Conservation (phyloP, 2,888 invertebrate species). For the Xestobium rufovillosum region DNA sequence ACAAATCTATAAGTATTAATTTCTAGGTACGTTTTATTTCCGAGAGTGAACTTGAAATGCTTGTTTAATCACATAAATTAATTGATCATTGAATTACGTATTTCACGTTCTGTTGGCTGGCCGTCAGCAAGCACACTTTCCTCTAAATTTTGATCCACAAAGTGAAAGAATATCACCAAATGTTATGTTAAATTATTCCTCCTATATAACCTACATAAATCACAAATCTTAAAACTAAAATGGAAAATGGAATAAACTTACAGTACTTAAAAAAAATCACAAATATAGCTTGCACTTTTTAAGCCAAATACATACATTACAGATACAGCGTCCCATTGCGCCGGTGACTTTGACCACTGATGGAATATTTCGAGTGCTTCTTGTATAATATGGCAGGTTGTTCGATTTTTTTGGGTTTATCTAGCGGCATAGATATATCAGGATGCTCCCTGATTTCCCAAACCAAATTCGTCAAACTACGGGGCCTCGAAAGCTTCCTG, state of each 20-base stretch:
- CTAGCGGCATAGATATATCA: constrained; percentile 38
- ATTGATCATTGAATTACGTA: too few relatives aligned
- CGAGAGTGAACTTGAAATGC: too few relatives aligned
- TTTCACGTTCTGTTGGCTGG: too few relatives aligned
- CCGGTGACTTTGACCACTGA: constrained; percentile 43
- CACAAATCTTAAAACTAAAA: constrained; percentile 27
- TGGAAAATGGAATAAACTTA: constrained; percentile 21
- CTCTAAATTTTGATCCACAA: too few relatives aligned
- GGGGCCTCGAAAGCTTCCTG: constrained; percentile 71
- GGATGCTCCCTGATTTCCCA: constrained; percentile 56
- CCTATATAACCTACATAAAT: too few relatives aligned
- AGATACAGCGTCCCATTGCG: constrained; percentile 39
- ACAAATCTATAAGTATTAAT: too few relatives aligned
- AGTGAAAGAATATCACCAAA: too few relatives aligned
- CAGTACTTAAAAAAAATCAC: constrained; percentile 23
- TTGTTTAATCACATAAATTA: too few relatives aligned
- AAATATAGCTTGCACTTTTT: constrained; percentile 5
- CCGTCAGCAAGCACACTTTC: too few relatives aligned
- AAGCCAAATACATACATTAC: background rate
- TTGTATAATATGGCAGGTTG: constrained; percentile 43
- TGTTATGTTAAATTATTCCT: too few relatives aligned
- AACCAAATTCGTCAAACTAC: constrained; percentile 79
- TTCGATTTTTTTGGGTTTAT: constrained; percentile 37
- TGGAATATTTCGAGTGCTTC: constrained; percentile 46
- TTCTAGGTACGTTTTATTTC: too few relatives aligned